Evolutionary conservation across 1,140 invertebrate species (phyloP).

Genomic region (Orussus abietinus): DNA sequence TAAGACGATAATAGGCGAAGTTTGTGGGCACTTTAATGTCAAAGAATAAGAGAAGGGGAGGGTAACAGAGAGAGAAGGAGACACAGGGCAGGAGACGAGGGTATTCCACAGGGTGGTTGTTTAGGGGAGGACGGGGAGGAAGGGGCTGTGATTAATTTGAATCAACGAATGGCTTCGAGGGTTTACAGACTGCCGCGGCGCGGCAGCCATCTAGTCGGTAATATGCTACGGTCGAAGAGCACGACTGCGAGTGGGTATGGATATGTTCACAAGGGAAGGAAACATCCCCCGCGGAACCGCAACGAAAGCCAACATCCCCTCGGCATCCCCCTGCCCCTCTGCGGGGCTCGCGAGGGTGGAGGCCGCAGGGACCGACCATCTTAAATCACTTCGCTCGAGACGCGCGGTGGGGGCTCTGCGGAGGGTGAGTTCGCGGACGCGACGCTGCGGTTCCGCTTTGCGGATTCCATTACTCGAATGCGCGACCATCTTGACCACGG

Average conservation of each 20-base stretch:
- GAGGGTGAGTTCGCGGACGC: no score
- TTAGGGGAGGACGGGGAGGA: no score
- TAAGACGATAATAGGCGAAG: no score
- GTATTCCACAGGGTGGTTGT: no score
- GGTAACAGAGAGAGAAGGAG: slow-evolving; percentile 8
- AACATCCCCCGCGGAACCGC: slow-evolving; percentile 43
- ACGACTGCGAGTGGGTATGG: slow-evolving; percentile 17
- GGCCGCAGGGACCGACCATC: slow-evolving; percentile 19
- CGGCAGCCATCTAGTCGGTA: slow-evolving; percentile 25
- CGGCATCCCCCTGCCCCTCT: slow-evolving; percentile 27
- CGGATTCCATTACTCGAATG: slow-evolving; percentile 19
- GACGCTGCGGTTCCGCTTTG: slow-evolving; percentile 16
- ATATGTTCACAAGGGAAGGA: slow-evolving; percentile 40
- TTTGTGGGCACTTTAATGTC: no score
- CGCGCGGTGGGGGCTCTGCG: no score
- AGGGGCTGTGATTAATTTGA: slow-evolving; percentile 52
- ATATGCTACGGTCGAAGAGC: slow-evolving; percentile 32
- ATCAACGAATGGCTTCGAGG: slow-evolving; percentile 49
- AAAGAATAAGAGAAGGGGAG: slow-evolving; percentile 3
- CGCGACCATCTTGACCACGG: slow-evolving; percentile 16
- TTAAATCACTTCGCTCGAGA: slow-evolving; percentile 33
- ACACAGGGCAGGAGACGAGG: background rate
- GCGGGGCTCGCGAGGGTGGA: slow-evolving; percentile 14
- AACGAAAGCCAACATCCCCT: slow-evolving; percentile 37
- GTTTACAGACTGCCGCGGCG: slow-evolving; percentile 40